phyloP scores from a whole-genome alignment of 2,888 invertebrate genomes.

The Philopedon plagiatum region DNA sequence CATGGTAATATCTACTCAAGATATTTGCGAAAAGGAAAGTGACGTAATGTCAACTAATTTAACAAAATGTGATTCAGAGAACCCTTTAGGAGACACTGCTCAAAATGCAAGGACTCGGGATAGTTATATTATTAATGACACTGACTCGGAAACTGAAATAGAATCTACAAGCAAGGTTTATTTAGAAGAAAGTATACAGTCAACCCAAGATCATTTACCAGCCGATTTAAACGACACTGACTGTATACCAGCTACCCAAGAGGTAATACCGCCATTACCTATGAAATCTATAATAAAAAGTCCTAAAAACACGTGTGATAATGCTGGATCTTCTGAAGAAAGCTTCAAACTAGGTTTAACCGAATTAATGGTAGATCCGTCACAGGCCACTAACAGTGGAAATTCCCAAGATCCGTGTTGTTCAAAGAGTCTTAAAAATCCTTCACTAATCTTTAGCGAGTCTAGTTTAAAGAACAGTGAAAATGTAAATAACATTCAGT shows the following conservation, averaged over 20 bases:
- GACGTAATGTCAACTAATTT: not conserved
- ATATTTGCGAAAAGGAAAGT: slow-evolving; percentile 13
- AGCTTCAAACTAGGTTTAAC: slow-evolving; percentile 58
- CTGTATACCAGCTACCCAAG: slow-evolving; percentile 58
- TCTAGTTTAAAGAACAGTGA: not conserved
- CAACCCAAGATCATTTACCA: slow-evolving; percentile 32
- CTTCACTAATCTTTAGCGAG: not conserved
- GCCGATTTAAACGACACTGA: slow-evolving; percentile 55
- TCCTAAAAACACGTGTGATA: not conserved
- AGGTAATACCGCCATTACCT: slow-evolving; percentile 27
- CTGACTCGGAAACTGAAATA: slow-evolving; percentile 56
- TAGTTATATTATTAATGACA: slow-evolving; percentile 34
- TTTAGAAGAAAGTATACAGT: slow-evolving; percentile 28
- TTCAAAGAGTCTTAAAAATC: not conserved
- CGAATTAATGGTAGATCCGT: slow-evolving; percentile 52
- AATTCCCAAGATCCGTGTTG: not conserved
- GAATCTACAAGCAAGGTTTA: slow-evolving; percentile 44
- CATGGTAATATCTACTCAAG: slow-evolving; percentile 30
- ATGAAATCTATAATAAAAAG: slow-evolving; percentile 5
- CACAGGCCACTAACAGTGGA: not conserved
- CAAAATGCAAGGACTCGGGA: not conserved
- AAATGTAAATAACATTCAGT: not conserved
- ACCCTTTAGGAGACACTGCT: slow-evolving; percentile 14
- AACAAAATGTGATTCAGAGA: not conserved
- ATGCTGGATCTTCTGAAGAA: slow-evolving; percentile 53